A percentile compares a stretch with the other conserved stretches of the same genome.
These are phyloP conservation scores for Epinephelus coioides DNA, from an alignment of 2,797 vertebrate species.

Conservation along the genomic window DNA sequence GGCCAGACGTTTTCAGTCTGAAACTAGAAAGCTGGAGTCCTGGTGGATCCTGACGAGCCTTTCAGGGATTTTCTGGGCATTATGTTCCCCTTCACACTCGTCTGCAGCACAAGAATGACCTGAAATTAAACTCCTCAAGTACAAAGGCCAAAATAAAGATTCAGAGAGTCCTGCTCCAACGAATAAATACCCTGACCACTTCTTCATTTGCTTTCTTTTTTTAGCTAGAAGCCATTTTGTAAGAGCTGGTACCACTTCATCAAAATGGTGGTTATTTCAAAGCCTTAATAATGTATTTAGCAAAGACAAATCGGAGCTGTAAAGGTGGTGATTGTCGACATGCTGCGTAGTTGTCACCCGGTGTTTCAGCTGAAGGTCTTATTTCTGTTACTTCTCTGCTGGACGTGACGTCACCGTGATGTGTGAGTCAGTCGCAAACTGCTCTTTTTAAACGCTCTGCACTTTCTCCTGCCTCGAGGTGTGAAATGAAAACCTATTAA, in stretches of 20 bases:
- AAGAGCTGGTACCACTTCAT: background rate
- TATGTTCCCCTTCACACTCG: constrained; percentile 1
- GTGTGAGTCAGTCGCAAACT: background rate
- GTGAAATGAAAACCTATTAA: constrained; percentile 25
- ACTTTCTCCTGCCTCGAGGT: background rate
- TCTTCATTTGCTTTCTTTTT: background rate
- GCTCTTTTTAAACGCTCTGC: constrained; percentile 1
- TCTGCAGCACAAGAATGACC: constrained; percentile 13
- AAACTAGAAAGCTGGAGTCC: background rate
- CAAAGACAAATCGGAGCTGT: background rate
- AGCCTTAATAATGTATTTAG: background rate
- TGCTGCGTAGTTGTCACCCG: too few relatives aligned
- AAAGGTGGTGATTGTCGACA: background rate
- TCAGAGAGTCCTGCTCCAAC: background rate
- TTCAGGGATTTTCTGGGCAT: constrained; percentile 10
- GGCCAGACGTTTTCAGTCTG: too few relatives aligned
- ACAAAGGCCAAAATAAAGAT: background rate
- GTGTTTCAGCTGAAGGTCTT: background rate
- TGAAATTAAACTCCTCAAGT: constrained; percentile 2
- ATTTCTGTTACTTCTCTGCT: background rate
- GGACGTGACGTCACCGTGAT: constrained; percentile 10
- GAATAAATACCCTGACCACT: background rate
- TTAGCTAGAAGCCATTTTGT: constrained; percentile 25
- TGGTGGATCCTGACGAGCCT: background rate
- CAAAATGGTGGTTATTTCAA: constrained; percentile 22